These are phyloP conservation scores for Lasioglossum calceatum DNA, from an alignment of 2,888 invertebrate species.

Conservation along the genomic window DNA sequence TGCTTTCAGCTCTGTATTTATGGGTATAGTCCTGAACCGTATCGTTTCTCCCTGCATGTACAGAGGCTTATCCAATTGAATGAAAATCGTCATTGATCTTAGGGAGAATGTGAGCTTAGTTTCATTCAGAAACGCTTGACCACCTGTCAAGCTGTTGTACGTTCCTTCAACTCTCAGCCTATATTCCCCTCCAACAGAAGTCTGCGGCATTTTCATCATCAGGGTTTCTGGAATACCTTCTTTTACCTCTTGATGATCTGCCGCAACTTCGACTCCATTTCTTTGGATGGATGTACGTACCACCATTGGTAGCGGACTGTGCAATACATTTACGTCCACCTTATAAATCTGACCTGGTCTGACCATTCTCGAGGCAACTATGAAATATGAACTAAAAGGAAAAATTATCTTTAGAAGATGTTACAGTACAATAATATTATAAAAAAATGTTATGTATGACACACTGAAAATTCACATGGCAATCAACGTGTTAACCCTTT, in stretches of 20 bases:
- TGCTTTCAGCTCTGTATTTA: slow-evolving; percentile 95
- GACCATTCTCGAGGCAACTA: slow-evolving; percentile 96
- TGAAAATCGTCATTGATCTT: slow-evolving; percentile 97
- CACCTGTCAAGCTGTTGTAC: slow-evolving; percentile 92
- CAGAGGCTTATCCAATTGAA: slow-evolving; percentile 97
- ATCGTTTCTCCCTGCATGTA: slow-evolving; percentile 96
- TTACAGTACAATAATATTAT: neutral
- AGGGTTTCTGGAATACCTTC: slow-evolving; percentile 95
- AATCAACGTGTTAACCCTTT: neutral
- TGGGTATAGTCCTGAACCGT: slow-evolving; percentile 95
- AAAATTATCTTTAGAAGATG: neutral
- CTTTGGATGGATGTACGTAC: slow-evolving; percentile 95
- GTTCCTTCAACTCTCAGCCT: slow-evolving; percentile 93
- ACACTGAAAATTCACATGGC: neutral
- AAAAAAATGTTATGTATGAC: neutral
- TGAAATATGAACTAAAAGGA: slow-evolving; percentile 93
- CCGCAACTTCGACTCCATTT: slow-evolving; percentile 95
- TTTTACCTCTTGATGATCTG: slow-evolving; percentile 92
- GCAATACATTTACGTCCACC: slow-evolving; percentile 93
- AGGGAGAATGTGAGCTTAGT: slow-evolving; percentile 93
- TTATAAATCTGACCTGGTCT: slow-evolving; percentile 96
- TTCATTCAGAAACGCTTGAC: slow-evolving; percentile 95
- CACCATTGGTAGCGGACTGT: slow-evolving; percentile 91
- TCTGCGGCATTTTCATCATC: slow-evolving; percentile 94
- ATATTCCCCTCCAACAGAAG: slow-evolving; percentile 93